phyloP scores from a whole-genome alignment of 2,888 invertebrate genomes.

The Baronia brevicornis region DNA sequence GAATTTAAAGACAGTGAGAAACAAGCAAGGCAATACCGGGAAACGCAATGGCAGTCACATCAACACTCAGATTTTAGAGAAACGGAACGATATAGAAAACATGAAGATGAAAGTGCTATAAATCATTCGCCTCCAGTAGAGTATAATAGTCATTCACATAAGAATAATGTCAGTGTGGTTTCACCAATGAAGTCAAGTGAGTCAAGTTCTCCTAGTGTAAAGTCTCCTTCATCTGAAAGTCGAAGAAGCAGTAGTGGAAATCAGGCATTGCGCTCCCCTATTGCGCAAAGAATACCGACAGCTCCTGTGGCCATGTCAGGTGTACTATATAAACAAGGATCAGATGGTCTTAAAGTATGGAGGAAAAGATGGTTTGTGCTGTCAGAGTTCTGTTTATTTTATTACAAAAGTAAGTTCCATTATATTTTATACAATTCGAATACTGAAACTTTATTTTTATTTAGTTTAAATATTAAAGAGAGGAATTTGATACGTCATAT shows the following conservation, averaged over 20 bases:
- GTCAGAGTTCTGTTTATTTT: constrained; percentile 94
- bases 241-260: constrained; percentile 68
- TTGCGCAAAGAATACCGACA: constrained; percentile 88
- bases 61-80: constrained; percentile 51
- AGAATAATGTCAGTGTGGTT: constrained; percentile 38
- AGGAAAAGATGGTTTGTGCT: constrained; percentile 96
- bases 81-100: constrained; percentile 45
- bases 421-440: not conserved
- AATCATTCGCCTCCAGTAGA: constrained; percentile 53
- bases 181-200: constrained; percentile 70
- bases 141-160: constrained; percentile 45
- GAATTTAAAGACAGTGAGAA: constrained; percentile 58
- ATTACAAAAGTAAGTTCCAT: constrained; percentile 87
- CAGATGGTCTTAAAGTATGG: constrained; percentile 95
- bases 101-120: constrained; percentile 48
- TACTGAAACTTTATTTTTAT: not conserved
- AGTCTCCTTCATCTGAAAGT: constrained; percentile 69
- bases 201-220: constrained; percentile 61
- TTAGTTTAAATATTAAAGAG: not conserved
- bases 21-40: constrained; percentile 52
- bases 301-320: constrained; percentile 91
- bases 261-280: constrained; percentile 84
- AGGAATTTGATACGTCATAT: too few species aligned
- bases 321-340: constrained; percentile 94
- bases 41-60: constrained; percentile 57